Conservation (phyloP, 2,888 invertebrate species). For the Oeneis ivallda region DNA sequence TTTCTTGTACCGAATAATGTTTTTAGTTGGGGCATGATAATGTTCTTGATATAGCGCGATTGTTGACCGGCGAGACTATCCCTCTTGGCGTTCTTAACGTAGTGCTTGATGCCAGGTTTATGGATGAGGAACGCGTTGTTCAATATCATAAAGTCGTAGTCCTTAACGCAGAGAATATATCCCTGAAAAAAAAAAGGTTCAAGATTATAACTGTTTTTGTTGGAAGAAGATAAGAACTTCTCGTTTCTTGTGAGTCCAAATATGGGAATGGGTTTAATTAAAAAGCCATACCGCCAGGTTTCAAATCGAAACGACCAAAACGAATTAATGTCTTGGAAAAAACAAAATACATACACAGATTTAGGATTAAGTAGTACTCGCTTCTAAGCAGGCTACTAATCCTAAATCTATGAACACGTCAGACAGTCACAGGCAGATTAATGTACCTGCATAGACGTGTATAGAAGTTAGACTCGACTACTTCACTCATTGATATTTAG, state of each 20-base stretch:
- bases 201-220: background rate
- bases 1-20: slow-evolving; percentile 90
- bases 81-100: slow-evolving; percentile 89
- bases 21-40: slow-evolving; percentile 92
- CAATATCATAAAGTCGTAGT: slow-evolving; percentile 95
- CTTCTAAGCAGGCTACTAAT: no score
- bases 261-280: background rate
- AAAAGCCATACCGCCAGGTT: no score
- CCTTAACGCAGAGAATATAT: slow-evolving; percentile 93
- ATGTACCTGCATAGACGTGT: no score
- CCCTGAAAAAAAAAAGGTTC: slow-evolving; percentile 82
- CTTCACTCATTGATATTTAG: no score
- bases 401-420: no score
- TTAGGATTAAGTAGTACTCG: no score
- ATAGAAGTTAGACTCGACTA: no score
- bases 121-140: slow-evolving; percentile 97
- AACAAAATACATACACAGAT: no score
- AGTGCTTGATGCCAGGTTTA: slow-evolving; percentile 94
- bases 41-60: slow-evolving; percentile 87
- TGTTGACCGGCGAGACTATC: slow-evolving; percentile 89
- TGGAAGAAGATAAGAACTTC: background rate
- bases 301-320: no score
- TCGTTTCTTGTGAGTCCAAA: background rate
- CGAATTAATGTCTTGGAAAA: no score
- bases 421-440: no score